Evolutionary conservation across 2,888 invertebrate species (phyloP).

Genomic region (Drosophila eohydei): DNA sequence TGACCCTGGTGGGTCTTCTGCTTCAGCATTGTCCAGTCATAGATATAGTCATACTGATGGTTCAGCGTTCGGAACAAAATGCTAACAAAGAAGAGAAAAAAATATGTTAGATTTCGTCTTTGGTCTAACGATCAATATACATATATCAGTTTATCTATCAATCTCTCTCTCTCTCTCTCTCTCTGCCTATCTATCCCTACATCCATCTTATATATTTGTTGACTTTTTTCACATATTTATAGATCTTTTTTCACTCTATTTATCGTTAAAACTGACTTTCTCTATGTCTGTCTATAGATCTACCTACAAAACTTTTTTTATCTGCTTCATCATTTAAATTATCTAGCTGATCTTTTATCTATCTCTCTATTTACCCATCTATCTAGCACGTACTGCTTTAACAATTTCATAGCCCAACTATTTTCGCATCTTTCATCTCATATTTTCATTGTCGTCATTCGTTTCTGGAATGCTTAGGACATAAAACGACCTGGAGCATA

Average conservation of each 20-base stretch:
- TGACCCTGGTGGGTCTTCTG: conserved; percentile 89
- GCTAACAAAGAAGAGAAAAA: conserved; percentile 87
- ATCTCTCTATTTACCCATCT: neutral
- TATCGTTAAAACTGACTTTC: neutral
- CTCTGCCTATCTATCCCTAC: neutral
- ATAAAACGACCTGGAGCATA: too few relatives aligned
- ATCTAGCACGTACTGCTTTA: neutral
- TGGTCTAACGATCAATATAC: neutral
- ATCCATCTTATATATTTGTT: neutral
- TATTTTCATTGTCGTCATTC: neutral
- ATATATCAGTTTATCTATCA: neutral
- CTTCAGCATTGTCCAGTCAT: conserved; percentile 99
- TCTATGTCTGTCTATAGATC: neutral
- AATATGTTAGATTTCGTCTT: neutral
- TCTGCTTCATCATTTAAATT: too few relatives aligned
- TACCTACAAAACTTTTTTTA: too few relatives aligned
- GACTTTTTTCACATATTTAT: too few relatives aligned
- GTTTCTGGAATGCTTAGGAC: too few relatives aligned
- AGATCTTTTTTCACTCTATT: too few relatives aligned
- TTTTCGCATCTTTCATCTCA: neutral
- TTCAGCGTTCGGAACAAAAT: conserved; percentile 99
- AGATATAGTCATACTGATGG: conserved; percentile 99
- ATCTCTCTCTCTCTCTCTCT: neutral
- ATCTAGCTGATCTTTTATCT: neutral
- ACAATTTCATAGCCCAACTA: neutral